These are phyloP conservation scores for Saccopteryx leptura DNA, from an alignment of 2,113 vertebrate genomes.

Conservation along the genomic window DNA sequence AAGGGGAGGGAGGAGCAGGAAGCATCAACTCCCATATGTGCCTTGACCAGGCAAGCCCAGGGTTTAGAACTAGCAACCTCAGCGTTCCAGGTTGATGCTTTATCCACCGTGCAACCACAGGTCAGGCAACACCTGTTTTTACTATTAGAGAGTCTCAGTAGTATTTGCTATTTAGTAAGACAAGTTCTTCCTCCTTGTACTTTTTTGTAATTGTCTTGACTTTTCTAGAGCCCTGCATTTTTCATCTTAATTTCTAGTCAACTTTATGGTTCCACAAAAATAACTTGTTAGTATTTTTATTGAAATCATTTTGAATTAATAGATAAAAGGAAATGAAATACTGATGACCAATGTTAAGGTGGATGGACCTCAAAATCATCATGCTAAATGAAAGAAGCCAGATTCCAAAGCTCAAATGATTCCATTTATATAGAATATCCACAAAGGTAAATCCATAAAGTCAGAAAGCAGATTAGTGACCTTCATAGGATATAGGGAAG, in stretches of 20 bases:
- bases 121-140: not conserved
- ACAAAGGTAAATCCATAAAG: not conserved
- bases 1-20: no score
- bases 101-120: no score
- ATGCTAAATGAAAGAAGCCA: not conserved
- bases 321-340: not conserved
- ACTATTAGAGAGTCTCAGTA: slow-evolving; percentile 6
- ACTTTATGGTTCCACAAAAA: not conserved
- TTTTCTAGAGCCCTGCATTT: not conserved
- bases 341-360: not conserved
- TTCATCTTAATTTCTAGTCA: slow-evolving; percentile 9
- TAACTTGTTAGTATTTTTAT: not conserved
- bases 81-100: no score
- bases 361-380: not conserved
- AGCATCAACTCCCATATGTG: no score
- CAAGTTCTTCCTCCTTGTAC: not conserved
- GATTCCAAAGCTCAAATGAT: not conserved
- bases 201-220: not conserved
- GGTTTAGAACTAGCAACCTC: no score
- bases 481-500: not conserved
- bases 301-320: slow-evolving; percentile 26
- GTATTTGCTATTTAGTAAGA: not conserved
- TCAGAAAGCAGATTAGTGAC: not conserved
- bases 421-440: not conserved
- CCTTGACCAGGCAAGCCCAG: no score